These are phyloP conservation scores for Seriola aureovittata DNA, from an alignment of 2,113 vertebrate species.

Conservation along the genomic window DNA sequence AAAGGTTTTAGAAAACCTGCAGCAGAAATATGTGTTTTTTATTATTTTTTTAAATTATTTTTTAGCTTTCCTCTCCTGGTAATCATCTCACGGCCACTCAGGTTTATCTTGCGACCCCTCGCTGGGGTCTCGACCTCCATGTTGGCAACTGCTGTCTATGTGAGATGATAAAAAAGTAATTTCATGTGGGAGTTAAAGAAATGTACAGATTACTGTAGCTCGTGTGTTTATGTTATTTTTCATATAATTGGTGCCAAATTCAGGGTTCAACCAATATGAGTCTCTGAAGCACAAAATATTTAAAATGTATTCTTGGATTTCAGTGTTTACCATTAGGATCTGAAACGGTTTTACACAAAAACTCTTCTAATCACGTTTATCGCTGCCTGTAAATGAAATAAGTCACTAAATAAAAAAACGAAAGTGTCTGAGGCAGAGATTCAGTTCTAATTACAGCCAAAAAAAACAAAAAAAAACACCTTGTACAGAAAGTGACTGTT, in stretches of 20 bases:
- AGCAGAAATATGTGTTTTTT: neutral
- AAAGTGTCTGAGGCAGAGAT: neutral
- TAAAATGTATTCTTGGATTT: neutral
- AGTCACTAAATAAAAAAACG: too few relatives aligned
- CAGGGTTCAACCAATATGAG: neutral
- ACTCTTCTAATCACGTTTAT: neutral
- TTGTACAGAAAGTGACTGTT: neutral
- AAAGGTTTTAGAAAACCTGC: too few relatives aligned
- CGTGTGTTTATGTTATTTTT: neutral
- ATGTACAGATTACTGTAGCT: neutral
- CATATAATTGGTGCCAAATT: neutral
- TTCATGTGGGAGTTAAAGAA: neutral
- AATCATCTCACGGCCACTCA: conserved; percentile 12
- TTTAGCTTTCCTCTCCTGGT: neutral
- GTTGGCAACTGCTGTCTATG: neutral
- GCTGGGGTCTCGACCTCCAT: neutral
- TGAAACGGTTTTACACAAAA: neutral
- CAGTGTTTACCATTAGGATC: too few relatives aligned
- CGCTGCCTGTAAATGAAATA: too few relatives aligned
- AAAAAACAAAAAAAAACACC: too few relatives aligned
- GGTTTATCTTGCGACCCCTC: neutral
- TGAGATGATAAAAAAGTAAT: neutral
- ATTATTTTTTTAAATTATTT: neutral
- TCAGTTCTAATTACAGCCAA: too few relatives aligned
- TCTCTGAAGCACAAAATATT: neutral